Conservation (phyloP, 2,797 vertebrate genomes). For the Smutsia temminckii region DNA sequence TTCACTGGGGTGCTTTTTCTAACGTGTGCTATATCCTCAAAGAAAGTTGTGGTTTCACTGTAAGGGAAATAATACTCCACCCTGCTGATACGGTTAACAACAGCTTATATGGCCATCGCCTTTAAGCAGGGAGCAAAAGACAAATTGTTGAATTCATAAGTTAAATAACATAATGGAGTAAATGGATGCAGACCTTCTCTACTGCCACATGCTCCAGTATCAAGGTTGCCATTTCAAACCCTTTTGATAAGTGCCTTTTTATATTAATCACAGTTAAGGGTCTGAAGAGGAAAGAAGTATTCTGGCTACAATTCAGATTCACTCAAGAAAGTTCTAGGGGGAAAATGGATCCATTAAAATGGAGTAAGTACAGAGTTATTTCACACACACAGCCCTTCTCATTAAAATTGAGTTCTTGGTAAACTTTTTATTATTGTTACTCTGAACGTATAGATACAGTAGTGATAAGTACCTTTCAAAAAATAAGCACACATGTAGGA, state of each 20-base stretch:
- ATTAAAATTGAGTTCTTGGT: constrained; percentile 36
- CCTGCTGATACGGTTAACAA: constrained; percentile 51
- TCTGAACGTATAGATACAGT: neutral
- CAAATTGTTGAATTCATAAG: constrained; percentile 65
- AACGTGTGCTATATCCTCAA: constrained; percentile 46
- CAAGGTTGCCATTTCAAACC: constrained; percentile 71
- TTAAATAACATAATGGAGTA: constrained; percentile 61
- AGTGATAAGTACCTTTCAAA: neutral
- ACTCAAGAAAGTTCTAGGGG: constrained; percentile 58
- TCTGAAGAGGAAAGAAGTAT: constrained; percentile 64
- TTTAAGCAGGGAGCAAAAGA: constrained; percentile 66
- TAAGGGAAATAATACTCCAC: constrained; percentile 49
- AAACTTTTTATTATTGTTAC: constrained; percentile 39
- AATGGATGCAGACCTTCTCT: constrained; percentile 58
- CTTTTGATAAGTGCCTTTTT: constrained; percentile 74
- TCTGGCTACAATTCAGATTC: constrained; percentile 59
- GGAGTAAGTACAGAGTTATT: neutral
- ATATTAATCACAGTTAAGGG: constrained; percentile 74
- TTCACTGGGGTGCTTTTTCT: neutral
- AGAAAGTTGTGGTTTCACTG: constrained; percentile 28
- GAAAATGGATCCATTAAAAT: constrained; percentile 58
- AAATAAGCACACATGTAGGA: neutral
- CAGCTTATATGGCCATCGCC: constrained; percentile 14
- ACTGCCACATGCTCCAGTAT: neutral
- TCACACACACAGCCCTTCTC: neutral